Evolutionary conservation across 1,140 invertebrate genomes (phyloP).

Genomic region (Prorops nasuta): DNA sequence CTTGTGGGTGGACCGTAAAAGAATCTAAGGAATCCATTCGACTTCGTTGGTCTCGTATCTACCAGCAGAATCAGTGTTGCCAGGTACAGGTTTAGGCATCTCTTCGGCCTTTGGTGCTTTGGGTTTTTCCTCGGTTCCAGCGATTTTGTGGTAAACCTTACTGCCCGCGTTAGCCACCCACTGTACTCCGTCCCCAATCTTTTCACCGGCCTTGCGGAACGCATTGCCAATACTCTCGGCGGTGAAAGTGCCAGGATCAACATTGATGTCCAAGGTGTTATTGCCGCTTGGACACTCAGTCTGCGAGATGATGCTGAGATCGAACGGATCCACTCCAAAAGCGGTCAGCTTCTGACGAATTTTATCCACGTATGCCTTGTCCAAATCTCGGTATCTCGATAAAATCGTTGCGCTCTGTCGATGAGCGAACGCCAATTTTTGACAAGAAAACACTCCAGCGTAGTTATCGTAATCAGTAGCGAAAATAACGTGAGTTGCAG

Average conservation of each 20-base stretch:
- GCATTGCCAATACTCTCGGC: constrained; percentile 68
- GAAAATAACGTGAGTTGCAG: constrained; percentile 71
- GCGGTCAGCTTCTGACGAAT: constrained; percentile 62
- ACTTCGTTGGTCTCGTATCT: constrained; percentile 49
- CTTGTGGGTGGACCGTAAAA: not conserved
- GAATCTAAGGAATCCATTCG: constrained; percentile 49
- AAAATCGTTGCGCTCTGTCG: constrained; percentile 76
- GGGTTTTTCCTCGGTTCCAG: constrained; percentile 36
- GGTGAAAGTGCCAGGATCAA: constrained; percentile 74
- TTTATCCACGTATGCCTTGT: constrained; percentile 68
- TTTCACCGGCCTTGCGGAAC: constrained; percentile 70
- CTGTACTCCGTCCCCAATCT: constrained; percentile 66
- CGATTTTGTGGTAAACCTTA: constrained; percentile 58
- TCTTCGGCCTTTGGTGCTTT: not conserved
- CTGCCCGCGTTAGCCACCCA: constrained; percentile 58
- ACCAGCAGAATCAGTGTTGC: constrained; percentile 1
- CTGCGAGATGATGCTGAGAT: constrained; percentile 74
- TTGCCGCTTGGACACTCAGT: constrained; percentile 61
- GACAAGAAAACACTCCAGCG: constrained; percentile 77
- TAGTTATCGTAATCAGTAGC: constrained; percentile 74
- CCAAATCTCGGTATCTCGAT: constrained; percentile 67
- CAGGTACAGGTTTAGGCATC: constrained; percentile 3
- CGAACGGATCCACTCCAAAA: constrained; percentile 70
- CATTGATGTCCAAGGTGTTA: constrained; percentile 69
- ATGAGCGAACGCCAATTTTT: constrained; percentile 72